phyloP scores from a whole-genome alignment of 92 coral and sea anemone species.

The Desmophyllum pertusum region DNA sequence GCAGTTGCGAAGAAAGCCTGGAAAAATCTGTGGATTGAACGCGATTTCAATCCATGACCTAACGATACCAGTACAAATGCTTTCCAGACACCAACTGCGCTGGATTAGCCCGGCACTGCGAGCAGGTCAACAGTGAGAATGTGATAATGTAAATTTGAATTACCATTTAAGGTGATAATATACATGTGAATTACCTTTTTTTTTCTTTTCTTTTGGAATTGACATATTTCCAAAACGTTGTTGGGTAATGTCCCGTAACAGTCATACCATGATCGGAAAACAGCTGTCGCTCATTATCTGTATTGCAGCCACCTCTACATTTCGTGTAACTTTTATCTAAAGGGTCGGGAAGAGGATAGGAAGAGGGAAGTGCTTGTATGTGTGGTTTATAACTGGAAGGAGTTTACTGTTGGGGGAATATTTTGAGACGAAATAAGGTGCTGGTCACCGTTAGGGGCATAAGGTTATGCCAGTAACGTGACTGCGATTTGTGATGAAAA shows the following conservation, averaged over 20 bases:
- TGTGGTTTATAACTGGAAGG: no score
- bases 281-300: no score
- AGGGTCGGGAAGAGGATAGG: no score
- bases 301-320: no score
- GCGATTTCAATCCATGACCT: neutral
- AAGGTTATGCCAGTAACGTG: neutral
- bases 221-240: no score
- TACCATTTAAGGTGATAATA: neutral
- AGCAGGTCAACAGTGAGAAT: neutral
- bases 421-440: neutral
- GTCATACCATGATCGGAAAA: no score
- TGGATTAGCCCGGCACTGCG: neutral
- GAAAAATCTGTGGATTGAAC: neutral
- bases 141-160: neutral
- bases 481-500: neutral
- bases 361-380: no score
- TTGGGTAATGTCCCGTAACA: no score
- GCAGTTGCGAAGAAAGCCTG: neutral
- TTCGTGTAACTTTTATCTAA: no score
- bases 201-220: no score
- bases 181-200: no score
- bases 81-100: neutral
- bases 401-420: neutral
- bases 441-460: neutral
- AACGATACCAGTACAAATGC: neutral